Base-by-base conservation (phyloP, 2,888 invertebrate species). In the Cyclophora punctaria region DNA sequence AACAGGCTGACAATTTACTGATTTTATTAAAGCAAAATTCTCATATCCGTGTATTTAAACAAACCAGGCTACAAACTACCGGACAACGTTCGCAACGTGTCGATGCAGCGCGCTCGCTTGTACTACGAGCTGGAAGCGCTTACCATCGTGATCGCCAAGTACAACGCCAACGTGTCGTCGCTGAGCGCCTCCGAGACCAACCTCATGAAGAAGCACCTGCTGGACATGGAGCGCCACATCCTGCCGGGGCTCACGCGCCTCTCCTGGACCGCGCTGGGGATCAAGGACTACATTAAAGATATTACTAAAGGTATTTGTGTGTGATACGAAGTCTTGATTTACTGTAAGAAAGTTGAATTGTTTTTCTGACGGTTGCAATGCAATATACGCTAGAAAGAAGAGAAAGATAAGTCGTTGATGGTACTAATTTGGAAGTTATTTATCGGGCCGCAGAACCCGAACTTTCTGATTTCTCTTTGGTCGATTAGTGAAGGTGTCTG, bases 231-330 rank as follows among this genome's bases (percentile, higher is more conserved):
- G 73, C 89, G 93, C 41, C 90, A 92, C 48, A 92, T 96, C 47
- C 91, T 95, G 65, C 95, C 96, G 3, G 97, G 97, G 0, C 83
- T 95, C 0, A 93, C 93, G 3, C 90, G 96, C 35, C 92, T 96
- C 50, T 95, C 94, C 45, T 98, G 98, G 97, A 93, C 93, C 56
- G 95, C 96, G 0, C 88, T 97, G 7, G 94, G 94, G 35, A 95
- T 97, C 44, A 84, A 86, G 7, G 94, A 95, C 54, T 98, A 94
- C 73, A 86, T 88, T 44, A 77, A 70, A 48, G 86, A 86, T 63
- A 86, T 88, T 35, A 83, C 77, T 45, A 88, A 87, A 78, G 80
- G 87, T 85, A 42, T 7, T 42, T 6, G 6, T 42, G 20, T 20
- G 20, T 20, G 20, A 20, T 20, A 20, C 20, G 20, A 20, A 20